phyloP scores from a whole-genome alignment of 2,797 vertebrate genomes.

The Petrocephalus sullivani region DNA sequence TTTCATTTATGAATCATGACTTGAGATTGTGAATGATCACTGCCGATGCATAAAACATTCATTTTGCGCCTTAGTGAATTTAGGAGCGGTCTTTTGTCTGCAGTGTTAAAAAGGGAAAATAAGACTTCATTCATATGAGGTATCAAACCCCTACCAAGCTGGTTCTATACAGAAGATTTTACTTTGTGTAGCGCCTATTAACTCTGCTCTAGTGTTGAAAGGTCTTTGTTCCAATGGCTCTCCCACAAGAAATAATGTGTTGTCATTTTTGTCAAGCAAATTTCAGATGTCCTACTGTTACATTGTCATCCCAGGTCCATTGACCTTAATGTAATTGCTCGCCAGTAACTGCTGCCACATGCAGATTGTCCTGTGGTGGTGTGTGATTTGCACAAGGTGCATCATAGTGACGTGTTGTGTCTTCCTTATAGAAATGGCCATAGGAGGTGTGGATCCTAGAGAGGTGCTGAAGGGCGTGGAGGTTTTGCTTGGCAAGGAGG shows the following conservation, averaged over 20 bases:
- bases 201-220: background rate
- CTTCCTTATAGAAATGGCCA: constrained; percentile 65
- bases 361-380: background rate
- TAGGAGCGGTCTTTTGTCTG: background rate
- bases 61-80: background rate
- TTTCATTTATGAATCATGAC: background rate
- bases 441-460: constrained; percentile 85
- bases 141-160: background rate
- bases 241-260: background rate
- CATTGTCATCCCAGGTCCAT: background rate
- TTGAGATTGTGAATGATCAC: background rate
- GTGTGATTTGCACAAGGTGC: background rate
- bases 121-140: background rate
- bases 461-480: constrained; percentile 91
- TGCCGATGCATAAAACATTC: background rate
- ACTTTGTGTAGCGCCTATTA: background rate
- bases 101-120: background rate
- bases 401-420: background rate
- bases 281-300: background rate
- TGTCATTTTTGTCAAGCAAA: background rate
- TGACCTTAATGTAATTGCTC: background rate
- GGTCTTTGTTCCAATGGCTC: constrained; percentile 19
- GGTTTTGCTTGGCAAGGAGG: constrained; percentile 81
- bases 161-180: background rate
- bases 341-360: background rate